Evolutionary conservation across 2,888 invertebrate species (phyloP).

Genomic region (Caenorhabditis auriculariae): DNA sequence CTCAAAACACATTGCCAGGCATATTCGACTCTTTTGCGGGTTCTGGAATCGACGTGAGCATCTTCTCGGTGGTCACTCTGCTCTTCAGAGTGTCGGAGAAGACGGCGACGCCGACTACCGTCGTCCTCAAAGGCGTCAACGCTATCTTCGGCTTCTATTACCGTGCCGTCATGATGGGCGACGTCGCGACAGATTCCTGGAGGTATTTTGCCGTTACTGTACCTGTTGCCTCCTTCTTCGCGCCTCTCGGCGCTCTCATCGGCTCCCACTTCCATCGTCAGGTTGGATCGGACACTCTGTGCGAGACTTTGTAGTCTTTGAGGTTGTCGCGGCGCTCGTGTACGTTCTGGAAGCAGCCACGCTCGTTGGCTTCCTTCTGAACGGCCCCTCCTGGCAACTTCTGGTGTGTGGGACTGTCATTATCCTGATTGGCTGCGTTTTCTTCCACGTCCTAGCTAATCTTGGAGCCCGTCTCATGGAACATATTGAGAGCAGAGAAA

Average conservation of each 20-base stretch:
- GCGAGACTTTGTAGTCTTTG: too few species aligned
- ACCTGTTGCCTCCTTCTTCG: slow-evolving; percentile 11
- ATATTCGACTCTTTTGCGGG: slow-evolving; percentile 61
- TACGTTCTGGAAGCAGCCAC: slow-evolving; percentile 49
- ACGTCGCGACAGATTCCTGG: slow-evolving; percentile 30
- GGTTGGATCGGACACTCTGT: too few species aligned
- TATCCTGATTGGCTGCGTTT: too few species aligned
- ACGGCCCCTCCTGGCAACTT: slow-evolving; percentile 38
- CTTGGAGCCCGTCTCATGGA: too few species aligned
- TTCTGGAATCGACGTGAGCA: slow-evolving; percentile 61
- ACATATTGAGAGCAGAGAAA: too few species aligned
- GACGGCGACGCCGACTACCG: slow-evolving; percentile 61
- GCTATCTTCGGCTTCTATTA: slow-evolving; percentile 51
- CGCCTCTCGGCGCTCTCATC: slow-evolving; percentile 12
- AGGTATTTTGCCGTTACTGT: slow-evolving; percentile 30
- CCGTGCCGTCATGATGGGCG: slow-evolving; percentile 43
- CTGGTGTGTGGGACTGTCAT: too few species aligned
- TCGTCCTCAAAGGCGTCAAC: slow-evolving; percentile 53
- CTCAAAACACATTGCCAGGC: too few species aligned
- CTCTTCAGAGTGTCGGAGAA: slow-evolving; percentile 57
- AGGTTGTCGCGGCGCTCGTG: slow-evolving; percentile 46
- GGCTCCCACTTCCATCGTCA: slow-evolving; percentile 22
- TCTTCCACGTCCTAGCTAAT: too few species aligned
- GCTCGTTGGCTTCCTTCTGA: slow-evolving; percentile 48
- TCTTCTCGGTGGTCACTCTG: slow-evolving; percentile 52